Evolutionary conservation across 2,797 vertebrate species (phyloP).

Genomic region (Pangasius sanitwongsei): DNA sequence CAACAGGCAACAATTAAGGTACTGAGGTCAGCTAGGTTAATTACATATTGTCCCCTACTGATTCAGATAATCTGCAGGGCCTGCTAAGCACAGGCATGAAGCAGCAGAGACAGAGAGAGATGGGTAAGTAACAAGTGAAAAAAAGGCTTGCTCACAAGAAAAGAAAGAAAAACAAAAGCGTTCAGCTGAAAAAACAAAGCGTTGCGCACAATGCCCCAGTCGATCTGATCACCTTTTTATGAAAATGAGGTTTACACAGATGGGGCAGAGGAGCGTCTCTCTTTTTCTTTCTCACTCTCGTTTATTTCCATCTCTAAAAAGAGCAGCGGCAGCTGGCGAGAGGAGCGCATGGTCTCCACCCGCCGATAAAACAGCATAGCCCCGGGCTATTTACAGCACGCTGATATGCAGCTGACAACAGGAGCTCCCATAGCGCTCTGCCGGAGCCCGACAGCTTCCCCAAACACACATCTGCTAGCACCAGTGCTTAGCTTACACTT

Average conservation of each 20-base stretch:
- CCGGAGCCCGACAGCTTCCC: constrained; percentile 56
- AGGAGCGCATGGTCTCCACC: constrained; percentile 59
- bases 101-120: constrained; percentile 23
- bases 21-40: constrained; percentile 84
- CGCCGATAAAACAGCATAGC: constrained; percentile 62
- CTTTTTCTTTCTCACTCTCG: constrained; percentile 41
- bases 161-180: constrained; percentile 8
- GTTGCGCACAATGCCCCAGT: constrained; percentile 54
- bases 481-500: constrained; percentile 47
- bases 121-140: constrained; percentile 33
- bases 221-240: constrained; percentile 65
- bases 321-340: constrained; percentile 62
- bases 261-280: constrained; percentile 31
- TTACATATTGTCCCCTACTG: constrained; percentile 87
- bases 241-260: constrained; percentile 58
- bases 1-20: constrained; percentile 83
- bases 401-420: constrained; percentile 67
- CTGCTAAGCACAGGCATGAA: constrained; percentile 76
- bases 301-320: constrained; percentile 64
- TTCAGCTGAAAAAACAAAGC: constrained; percentile 32
- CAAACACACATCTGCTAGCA: constrained; percentile 58
- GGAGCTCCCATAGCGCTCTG: constrained; percentile 54
- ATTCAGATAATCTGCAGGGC: constrained; percentile 80
- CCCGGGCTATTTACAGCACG: constrained; percentile 66
- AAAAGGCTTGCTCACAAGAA: constrained; percentile 19